Conservation (phyloP, 2,113 vertebrate species). For the Ochotona curzoniae region DNA sequence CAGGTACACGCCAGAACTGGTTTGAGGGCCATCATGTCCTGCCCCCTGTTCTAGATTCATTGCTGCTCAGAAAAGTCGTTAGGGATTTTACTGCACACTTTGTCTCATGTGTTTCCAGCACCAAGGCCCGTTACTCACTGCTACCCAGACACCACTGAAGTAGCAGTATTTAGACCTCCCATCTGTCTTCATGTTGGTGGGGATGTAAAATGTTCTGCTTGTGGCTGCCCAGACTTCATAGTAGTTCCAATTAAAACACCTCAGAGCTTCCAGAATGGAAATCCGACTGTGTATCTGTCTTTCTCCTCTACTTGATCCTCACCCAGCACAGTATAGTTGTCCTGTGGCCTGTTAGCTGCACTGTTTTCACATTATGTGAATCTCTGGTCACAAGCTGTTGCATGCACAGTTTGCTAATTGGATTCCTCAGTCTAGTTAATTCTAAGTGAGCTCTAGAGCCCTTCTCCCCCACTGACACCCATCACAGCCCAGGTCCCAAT, state of each 20-base stretch:
- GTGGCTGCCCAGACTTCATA: neutral
- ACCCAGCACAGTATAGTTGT: neutral
- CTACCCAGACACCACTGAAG: neutral
- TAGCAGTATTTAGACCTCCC: neutral
- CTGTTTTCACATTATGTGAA: neutral
- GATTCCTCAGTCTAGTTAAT: conserved; percentile 14
- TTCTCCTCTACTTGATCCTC: no score
- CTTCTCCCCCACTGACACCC: neutral
- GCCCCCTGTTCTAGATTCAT: neutral
- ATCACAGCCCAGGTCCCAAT: neutral
- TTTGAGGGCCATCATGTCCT: neutral
- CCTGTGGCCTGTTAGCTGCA: neutral
- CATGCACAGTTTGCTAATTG: neutral
- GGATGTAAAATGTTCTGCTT: neutral
- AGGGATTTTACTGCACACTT: neutral
- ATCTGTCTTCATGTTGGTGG: neutral
- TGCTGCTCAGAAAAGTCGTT: neutral
- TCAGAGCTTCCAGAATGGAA: neutral
- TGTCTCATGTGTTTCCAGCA: neutral
- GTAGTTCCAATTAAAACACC: neutral
- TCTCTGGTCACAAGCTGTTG: neutral
- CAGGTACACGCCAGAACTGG: neutral
- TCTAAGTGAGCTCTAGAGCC: neutral
- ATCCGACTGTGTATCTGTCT: neutral
- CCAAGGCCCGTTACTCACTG: neutral